Base-by-base conservation (phyloP, 2,113 vertebrate genomes). In the Danionella cerebrum region DNA sequence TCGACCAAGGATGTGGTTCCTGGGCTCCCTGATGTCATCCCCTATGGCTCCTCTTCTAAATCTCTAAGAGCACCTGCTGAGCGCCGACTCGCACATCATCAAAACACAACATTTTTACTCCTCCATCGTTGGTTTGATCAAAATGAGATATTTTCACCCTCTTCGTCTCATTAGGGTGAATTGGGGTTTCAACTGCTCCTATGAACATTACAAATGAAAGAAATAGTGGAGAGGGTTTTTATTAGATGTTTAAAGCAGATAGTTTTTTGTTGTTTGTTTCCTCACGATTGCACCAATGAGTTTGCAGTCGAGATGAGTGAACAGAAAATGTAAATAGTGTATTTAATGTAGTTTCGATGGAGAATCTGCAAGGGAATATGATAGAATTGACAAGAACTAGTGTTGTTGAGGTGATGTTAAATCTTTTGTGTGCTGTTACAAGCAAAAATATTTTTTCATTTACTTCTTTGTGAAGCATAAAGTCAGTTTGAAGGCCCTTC, bases 21-120 rank as follows among this genome's bases (percentile, higher is more conserved):
- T 24, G 16, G 10, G 41, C 58, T 63, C 59, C 59, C 59, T 47
- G 59, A 63, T 4, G 59, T 18, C 12, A 5, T 31, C 16, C 16
- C 25, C 42, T 3, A 27, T 12, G 25, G 39, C 39, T 44, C 31
- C 39, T 24, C 33, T 27, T 11, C 2, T 9, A 19, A 13, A 36
- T 48, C 13, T 48, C 7, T 2, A 48, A 64, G 44, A 64, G 59
- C 18, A 45, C 22, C 19, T 64, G 42, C 44, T 64, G 44, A 60
- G 57, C 13, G 25, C 3, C 0, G 1, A 12, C 59, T 36, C 29
- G 47, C 59, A 35, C 29, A 24, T 63, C 42, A 48, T 24, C 31
- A 64, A 48, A 48, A 39, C 13, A 13, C 6, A 18, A 14, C 18
- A 35, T 45, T 33, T 33, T 60, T 44, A 27, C 58, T 44, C 33